Evolutionary conservation across 2,113 vertebrate genomes (phyloP).

Genomic region (Planiliza haematocheilus): DNA sequence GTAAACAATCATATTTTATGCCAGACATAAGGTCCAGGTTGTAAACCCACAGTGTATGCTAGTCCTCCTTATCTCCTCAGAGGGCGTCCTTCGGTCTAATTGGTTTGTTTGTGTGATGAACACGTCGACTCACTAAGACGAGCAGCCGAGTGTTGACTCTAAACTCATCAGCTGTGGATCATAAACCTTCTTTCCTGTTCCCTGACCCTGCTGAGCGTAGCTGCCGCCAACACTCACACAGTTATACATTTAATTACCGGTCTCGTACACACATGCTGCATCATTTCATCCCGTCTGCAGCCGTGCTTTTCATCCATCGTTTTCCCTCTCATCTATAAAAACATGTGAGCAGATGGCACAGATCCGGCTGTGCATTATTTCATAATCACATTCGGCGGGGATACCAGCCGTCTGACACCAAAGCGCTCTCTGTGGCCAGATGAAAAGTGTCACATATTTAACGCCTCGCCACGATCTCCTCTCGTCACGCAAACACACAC

Average conservation of each 20-base stretch:
- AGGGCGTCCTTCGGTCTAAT: too few species aligned
- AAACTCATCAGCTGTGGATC: too few species aligned
- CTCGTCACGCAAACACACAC: not conserved
- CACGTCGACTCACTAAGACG: too few species aligned
- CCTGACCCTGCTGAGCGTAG: not conserved
- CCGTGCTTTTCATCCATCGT: not conserved
- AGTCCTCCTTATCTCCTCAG: too few species aligned
- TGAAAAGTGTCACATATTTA: conserved; percentile 54
- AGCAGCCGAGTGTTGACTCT: too few species aligned
- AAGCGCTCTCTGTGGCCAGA: conserved; percentile 34
- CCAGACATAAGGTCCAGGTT: too few species aligned
- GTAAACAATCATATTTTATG: too few species aligned
- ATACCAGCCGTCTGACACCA: conserved; percentile 17
- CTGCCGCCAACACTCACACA: too few species aligned
- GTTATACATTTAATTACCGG: too few species aligned
- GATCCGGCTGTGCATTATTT: conserved; percentile 36
- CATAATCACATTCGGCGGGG: conserved; percentile 36
- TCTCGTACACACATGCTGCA: not conserved
- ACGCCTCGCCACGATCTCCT: conserved; percentile 24
- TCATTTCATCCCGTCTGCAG: not conserved
- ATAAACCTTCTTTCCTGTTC: too few species aligned
- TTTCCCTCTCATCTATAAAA: conserved; percentile 36
- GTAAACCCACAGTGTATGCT: too few species aligned
- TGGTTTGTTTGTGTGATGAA: too few species aligned
- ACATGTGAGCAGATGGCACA: conserved; percentile 44